Base-by-base conservation (phyloP, 1,140 invertebrate genomes). In the Caenorhabditis latens region DNA sequence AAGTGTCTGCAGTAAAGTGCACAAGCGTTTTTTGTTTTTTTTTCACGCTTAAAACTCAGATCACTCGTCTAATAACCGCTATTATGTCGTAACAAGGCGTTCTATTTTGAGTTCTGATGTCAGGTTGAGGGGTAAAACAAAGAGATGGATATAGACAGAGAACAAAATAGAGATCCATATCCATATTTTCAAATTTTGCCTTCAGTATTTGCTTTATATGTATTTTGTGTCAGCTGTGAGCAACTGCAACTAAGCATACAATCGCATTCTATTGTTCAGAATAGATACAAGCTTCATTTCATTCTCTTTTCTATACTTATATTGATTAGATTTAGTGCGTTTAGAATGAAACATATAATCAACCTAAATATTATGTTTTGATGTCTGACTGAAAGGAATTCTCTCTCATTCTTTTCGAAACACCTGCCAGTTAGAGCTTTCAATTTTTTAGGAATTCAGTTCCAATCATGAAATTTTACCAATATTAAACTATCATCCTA, bases 201-300 rank as follows among this genome's bases (percentile, higher is more conserved):
- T 71, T 71, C 65, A 43, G 42, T 71, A 71, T 71, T 71, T 71
- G 42, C 65, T 71, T 71, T 71, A 43, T 46, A 71, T 71, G 42
- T 43, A 46, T 42, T 71, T 40, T n/a, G n/a, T n/a, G n/a, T n/a
- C n/a, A n/a, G n/a, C n/a, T n/a, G n/a, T n/a, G n/a, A n/a, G n/a
- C n/a, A n/a, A n/a, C n/a, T n/a, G 46, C 65, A 71, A 19, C 65
- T 71, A 46, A 71, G 19, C 42, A 71, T 43, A 71, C 65, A 71
- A 71, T 43, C 40, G 43, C 40, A 40, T 32, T 16, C 24, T 65
- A 65, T 65, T 65, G 61, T 65, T 71, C 65, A 63, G 32, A 63
- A 63, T 63, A 63, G 61, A 63, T 63, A 63, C 61, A n/a, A 9
- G n/a, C 19, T n/a, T 8, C n/a, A 9, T 63, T 63, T 11, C 9